Evolutionary conservation across 2,888 invertebrate species (phyloP).

Genomic region (Hecatera dysodea): DNA sequence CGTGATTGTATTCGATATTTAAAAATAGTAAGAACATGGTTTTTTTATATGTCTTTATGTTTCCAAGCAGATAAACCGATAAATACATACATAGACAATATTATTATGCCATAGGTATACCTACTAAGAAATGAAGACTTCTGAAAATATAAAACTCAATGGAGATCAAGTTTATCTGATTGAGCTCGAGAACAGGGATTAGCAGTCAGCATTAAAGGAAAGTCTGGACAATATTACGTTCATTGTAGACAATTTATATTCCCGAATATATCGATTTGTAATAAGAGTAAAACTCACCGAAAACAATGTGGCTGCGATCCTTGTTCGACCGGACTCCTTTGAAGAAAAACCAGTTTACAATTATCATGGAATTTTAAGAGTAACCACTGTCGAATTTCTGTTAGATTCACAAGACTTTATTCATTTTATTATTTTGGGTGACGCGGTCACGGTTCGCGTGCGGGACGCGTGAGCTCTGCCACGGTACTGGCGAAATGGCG

Average conservation of each 20-base stretch:
- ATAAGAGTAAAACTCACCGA: slow-evolving; percentile 69
- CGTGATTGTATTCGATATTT: background rate
- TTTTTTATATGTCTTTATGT: background rate
- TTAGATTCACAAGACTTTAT: slow-evolving; percentile 55
- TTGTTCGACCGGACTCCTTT: slow-evolving; percentile 11
- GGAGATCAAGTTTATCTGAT: background rate
- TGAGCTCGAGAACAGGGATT: background rate
- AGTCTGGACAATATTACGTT: slow-evolving; percentile 41
- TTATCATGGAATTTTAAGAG: slow-evolving; percentile 12
- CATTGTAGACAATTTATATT: slow-evolving; percentile 64
- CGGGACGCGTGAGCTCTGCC: slow-evolving; percentile 66
- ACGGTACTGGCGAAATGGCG: slow-evolving; percentile 76
- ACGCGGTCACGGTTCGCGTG: slow-evolving; percentile 63
- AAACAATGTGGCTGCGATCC: slow-evolving; percentile 56
- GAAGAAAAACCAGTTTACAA: slow-evolving; percentile 2
- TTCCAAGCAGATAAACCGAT: background rate
- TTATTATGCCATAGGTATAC: background rate
- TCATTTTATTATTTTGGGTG: slow-evolving; percentile 62
- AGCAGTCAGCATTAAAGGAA: slow-evolving; percentile 9
- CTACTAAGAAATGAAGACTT: background rate
- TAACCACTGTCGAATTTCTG: slow-evolving; percentile 52
- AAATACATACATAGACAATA: background rate
- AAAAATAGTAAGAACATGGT: background rate
- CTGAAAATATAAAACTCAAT: background rate
- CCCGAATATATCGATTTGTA: slow-evolving; percentile 73